These are phyloP conservation scores for Siniperca chuatsi DNA, from an alignment of 2,113 vertebrate species.

Conservation along the genomic window DNA sequence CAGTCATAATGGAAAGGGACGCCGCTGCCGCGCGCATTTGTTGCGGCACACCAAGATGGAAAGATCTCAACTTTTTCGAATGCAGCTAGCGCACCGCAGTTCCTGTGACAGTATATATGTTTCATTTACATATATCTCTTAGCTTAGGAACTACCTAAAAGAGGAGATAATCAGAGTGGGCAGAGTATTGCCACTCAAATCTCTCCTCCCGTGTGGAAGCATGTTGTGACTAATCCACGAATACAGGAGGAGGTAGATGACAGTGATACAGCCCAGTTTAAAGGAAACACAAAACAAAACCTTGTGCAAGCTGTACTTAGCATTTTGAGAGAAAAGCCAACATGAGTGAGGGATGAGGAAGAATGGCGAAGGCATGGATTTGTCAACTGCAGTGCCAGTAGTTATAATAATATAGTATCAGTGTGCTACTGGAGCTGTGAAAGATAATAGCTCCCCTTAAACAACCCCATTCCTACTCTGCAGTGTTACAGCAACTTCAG, in stretches of 20 bases:
- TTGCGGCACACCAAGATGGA: too few relatives aligned
- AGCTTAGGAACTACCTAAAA: background rate
- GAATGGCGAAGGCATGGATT: conserved; percentile 31
- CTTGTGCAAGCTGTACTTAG: conserved; percentile 13
- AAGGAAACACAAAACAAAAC: conserved; percentile 40
- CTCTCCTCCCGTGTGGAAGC: conserved; percentile 14
- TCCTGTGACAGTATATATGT: too few relatives aligned
- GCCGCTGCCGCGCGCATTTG: too few relatives aligned
- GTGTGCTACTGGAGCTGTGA: conserved; percentile 45
- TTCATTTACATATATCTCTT: too few relatives aligned
- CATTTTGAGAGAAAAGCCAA: conserved; percentile 26
- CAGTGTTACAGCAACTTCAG: conserved; percentile 43
- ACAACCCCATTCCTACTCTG: conserved; percentile 48
- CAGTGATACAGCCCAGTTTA: conserved; percentile 31
- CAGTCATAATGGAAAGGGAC: too few relatives aligned
- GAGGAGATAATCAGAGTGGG: conserved; percentile 8
- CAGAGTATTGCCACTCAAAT: background rate
- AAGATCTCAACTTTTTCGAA: too few relatives aligned
- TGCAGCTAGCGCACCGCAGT: too few relatives aligned
- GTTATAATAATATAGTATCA: conserved; percentile 52
- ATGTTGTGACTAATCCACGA: conserved; percentile 42
- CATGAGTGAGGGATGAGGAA: conserved; percentile 46
- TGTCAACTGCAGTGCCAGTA: conserved; percentile 34
- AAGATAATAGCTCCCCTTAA: conserved; percentile 47
- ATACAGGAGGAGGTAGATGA: conserved; percentile 37